Evolutionary conservation across 2,888 invertebrate genomes (phyloP), one percentile per base, ranked within the genome.

Genomic region (Tachina grossa): DNA sequence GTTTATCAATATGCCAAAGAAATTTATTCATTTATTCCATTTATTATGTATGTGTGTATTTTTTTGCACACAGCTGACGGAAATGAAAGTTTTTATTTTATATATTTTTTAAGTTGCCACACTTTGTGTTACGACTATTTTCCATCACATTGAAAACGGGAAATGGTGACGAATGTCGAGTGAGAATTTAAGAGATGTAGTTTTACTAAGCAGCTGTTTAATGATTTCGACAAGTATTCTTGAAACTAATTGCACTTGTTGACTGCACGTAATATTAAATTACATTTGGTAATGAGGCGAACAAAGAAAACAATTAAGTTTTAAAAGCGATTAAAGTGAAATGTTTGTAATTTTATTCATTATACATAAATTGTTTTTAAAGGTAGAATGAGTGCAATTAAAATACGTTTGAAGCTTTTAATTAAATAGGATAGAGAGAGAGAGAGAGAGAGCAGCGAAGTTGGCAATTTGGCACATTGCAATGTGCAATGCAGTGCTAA

Each of bases 181-280:
- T 47, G 39, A 14, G 45, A 49, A 55, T 39, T 16, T 19, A 72
- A 47, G n/a, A 41, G 13, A 41, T 65, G 43, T 22, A 53, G 31
- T 53, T 45, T 45, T 43, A 1, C 13, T 16, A 49, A 57, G 16
- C 13, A 55, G 65, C 19, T 80, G 39, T 41, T 45, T 47, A 80
- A 57, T 72, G 47, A 72, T 72, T 65, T 47, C 49, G 8, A 57
- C 57, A 72, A 65, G 49, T 65, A 65, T 31, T 72, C 47, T 57
- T 57, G 55, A 41, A 41, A 61, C 41, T 63, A 79, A 71, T 65
- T 80, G 55, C 53, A 79, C 71, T 53, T 79, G 45, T 49, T 78
- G 49, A 41, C 13, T 68, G n/a, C 31, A 31, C 31, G 31, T 43
- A 59, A 59, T 51, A n/a, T 16, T 51, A 68, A 78, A 55, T 51